phyloP scores from a whole-genome alignment of 2,113 vertebrate genomes.

The Acanthochromis polyacanthus region DNA sequence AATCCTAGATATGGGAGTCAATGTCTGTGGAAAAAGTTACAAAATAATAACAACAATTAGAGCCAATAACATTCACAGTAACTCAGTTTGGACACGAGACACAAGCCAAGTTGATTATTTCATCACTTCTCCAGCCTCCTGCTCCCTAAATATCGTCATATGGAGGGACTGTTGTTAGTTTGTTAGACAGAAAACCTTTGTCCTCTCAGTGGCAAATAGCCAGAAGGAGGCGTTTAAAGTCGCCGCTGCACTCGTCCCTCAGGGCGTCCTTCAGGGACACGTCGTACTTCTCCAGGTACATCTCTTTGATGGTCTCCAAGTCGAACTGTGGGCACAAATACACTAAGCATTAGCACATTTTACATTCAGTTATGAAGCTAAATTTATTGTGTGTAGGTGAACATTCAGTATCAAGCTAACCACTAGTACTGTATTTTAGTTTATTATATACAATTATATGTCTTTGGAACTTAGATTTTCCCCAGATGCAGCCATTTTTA shows the following conservation, averaged over 20 bases:
- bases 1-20: background rate
- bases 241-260: conserved; percentile 83
- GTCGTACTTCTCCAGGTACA: conserved; percentile 88
- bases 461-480: too few relatives aligned
- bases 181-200: conserved; percentile 40
- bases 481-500: too few relatives aligned
- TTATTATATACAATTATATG: too few relatives aligned
- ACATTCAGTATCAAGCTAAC: too few relatives aligned
- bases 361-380: too few relatives aligned
- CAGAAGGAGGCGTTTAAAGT: conserved; percentile 87
- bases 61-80: background rate
- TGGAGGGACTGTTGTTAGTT: conserved; percentile 52
- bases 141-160: conserved; percentile 15
- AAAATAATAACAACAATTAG: conserved; percentile 5
- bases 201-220: conserved; percentile 82
- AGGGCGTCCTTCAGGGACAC: conserved; percentile 86
- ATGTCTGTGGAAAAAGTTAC: conserved; percentile 19
- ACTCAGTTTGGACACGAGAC: conserved; percentile 1
- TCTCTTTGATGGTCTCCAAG: conserved; percentile 87
- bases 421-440: too few relatives aligned
- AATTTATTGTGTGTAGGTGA: too few relatives aligned
- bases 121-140: conserved; percentile 26
- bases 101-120: conserved; percentile 1
- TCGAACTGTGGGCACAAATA: conserved; percentile 72
- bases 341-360: background rate